Percentiles rank a stretch among this genome's conserved stretches.
phyloP scores from a whole-genome alignment of 2,113 vertebrate species.

The Micromys minutus region DNA sequence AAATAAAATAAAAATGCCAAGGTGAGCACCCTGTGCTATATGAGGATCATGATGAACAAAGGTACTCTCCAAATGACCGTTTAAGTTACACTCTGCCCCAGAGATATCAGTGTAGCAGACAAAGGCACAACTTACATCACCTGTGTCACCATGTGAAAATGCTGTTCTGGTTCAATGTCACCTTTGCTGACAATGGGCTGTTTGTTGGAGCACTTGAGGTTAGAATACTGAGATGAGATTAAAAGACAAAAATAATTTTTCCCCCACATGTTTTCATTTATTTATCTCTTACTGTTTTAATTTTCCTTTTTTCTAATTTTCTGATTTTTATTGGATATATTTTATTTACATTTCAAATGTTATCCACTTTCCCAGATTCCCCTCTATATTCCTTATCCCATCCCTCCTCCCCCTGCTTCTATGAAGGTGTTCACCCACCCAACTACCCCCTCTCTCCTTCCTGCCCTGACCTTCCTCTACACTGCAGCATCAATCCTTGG shows the following conservation, averaged over 20 bases:
- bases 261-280: too few species aligned
- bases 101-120: not conserved
- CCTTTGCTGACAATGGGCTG: not conserved
- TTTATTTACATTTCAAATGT: too few species aligned
- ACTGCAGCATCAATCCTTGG: too few species aligned
- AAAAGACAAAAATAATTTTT: not conserved
- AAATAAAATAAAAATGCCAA: not conserved
- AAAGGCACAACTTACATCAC: not conserved
- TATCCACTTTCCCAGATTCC: too few species aligned
- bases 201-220: conserved; percentile 31
- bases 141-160: not conserved
- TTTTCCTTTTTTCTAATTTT: too few species aligned
- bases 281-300: too few species aligned
- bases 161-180: conserved; percentile 17
- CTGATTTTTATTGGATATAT: too few species aligned
- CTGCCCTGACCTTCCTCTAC: too few species aligned
- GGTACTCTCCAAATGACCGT: not conserved
- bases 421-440: too few species aligned
- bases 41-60: not conserved
- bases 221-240: conserved; percentile 22
- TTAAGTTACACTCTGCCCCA: not conserved
- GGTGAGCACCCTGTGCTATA: not conserved
- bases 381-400: too few species aligned
- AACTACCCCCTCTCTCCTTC: too few species aligned
- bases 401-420: too few species aligned